Evolutionary conservation across 2,888 invertebrate species (phyloP), one percentile per base, ranked within the genome.

Genomic region (Junonia oenone): DNA sequence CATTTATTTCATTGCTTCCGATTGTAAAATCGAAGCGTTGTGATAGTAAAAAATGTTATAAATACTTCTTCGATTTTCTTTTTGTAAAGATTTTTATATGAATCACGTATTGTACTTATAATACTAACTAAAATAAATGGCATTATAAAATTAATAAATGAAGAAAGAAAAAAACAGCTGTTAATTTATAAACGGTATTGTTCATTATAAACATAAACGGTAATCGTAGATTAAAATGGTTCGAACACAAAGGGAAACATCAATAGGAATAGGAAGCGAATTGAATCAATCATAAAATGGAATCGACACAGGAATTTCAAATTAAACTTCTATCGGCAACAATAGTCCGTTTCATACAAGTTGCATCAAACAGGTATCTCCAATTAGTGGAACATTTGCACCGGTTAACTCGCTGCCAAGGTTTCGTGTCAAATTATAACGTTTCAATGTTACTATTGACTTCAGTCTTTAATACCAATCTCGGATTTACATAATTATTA

Each of bases 1-100:
- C 73, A 73, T 43, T 76, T 76, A 78, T 78, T 77, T 75, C 75
- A 70, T 71, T 75, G 75, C n/a, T 79, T 83, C 78, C 72, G 81
- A 78, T 84, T 76, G 73, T 68, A 82, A 78, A 84, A 81, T 83
- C 76, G 76, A n/a, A 17, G 38, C 5, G 17, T 40, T 40, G 1
- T 1, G 4, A 0, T 4, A 40, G 11, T 11, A 40, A 22, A 22
- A 22, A 22, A 22, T 22, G 5, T 22, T 22, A 22, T 22, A 22
- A 22, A 22, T 22, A 22, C 22, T 5, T 3, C 22, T 22, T 22
- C 22, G 5, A 22, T 22, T 22, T 22, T 2, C 2, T 22, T 22
- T 22, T 22, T 22, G 5, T 22, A 22, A 22, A 22, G 22, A 22
- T 22, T 22, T 22, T 22, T 22, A 3, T 22, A 22, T 22, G 2